Evolutionary conservation across 2,797 vertebrate genomes (phyloP), one percentile per base, ranked within the genome.

Genomic region (Micropoecilia bifurca): DNA sequence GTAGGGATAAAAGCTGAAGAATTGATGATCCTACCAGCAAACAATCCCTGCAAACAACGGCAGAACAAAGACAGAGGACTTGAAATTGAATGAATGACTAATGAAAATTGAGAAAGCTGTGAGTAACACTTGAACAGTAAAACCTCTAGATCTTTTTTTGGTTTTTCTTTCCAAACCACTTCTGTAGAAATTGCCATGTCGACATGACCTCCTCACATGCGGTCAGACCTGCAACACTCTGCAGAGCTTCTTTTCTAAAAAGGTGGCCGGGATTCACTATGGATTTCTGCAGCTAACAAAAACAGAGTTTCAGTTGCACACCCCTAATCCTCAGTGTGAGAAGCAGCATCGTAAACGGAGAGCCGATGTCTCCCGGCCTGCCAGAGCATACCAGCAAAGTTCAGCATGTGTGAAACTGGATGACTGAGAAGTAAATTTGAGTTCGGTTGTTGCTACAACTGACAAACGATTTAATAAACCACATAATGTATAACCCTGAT

Each of bases 1-100:
- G 57, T 80, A 74, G 85, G 85, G 80, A 79, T 83, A 33, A 53
- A 75, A 83, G 89, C 73, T 83, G 81, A 79, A 82, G 77, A 72
- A 83, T 81, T 80, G 82, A 89, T 59, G 28, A 78, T 59, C 80
- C 77, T 28, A 76, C 79, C 63, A 78, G 80, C 73, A 71, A 6
- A 81, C 36, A 43, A 48, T 79, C 45, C 77, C 1, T 18, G 66
- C 71, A 50, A 84, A 77, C 25, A 68, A 74, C 43, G 18, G 39
- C 28, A 76, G 45, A 46, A 71, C 66, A 74, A 75, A 77, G 47
- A 71, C 50, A 53, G 12, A 22, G 30, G 50, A 68, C 76, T 50
- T 50, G 48, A 71, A 75, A 74, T 50, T 33, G 33, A 53, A 53
- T 22, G 36, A 68, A 41, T 22, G 36, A 68, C 22, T 41, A 68